Evolutionary conservation across 2,113 vertebrate genomes (phyloP), one percentile per base, ranked within the genome.

Genomic region (Turnix velox): DNA sequence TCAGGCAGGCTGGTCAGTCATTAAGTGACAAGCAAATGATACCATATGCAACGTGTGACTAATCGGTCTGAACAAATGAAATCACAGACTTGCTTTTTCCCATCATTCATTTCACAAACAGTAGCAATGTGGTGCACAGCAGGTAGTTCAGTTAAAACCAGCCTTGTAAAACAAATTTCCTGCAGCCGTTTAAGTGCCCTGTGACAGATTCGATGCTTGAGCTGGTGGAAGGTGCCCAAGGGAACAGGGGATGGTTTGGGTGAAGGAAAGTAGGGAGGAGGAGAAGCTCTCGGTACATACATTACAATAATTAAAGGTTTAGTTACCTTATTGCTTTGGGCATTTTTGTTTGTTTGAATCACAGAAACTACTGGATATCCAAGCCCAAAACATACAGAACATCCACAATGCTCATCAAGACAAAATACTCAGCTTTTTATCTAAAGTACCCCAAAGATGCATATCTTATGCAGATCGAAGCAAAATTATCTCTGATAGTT

Each of bases 1-100:
- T 97, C 98, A 98, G 98, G 98, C 98, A 98, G 97, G 97, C 98
- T 98, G 99, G 98, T 98, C 98, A 98, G 98, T 99, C 98, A 99
- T 99, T 98, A 99, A 98, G 98, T 98, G 99, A 99, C 99, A 98
- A 98, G 98, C 98, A 99, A 99, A 99, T 99, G 98, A 99, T 99
- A 99, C 98, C 97, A 98, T 98, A 98, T 98, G 97, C 96, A 97
- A 97, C 54, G 97, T 97, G 98, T 97, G 98, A 98, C 98, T 98
- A 98, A 98, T 98, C 96, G 96, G 95, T 98, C 98, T 98, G 98
- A 98, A 98, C 98, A 98, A 98, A 99, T 98, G 98, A 99, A 99
- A 99, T 99, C 98, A 98, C 98, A 98, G 98, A 98, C 98, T 98
- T 97, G 98, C 97, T 95, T 94, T 94, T 92, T 97, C 97, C 98